phyloP scores from a whole-genome alignment of 2,797 vertebrate species.

The Brachymystax lenok region DNA sequence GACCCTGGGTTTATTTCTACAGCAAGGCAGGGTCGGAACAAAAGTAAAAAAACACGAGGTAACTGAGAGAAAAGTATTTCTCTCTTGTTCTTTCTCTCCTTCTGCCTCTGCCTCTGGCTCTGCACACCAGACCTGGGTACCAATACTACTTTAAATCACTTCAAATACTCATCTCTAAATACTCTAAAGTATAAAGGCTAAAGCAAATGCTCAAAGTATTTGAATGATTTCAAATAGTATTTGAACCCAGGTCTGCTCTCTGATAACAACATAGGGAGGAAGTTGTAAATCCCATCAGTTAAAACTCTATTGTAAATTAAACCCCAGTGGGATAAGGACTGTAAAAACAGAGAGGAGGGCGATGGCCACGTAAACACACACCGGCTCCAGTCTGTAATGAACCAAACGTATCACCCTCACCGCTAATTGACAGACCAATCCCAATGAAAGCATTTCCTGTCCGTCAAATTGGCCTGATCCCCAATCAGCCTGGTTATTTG shows the following conservation, averaged over 20 bases:
- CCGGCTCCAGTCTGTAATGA: slow-evolving; percentile 33
- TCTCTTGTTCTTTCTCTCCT: not conserved
- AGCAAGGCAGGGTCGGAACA: not conserved
- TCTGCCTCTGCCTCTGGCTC: slow-evolving; percentile 8
- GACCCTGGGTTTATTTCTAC: not conserved
- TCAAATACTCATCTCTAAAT: too few relatives aligned
- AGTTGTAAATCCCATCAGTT: slow-evolving; percentile 19
- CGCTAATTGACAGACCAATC: slow-evolving; percentile 46
- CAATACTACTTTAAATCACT: too few relatives aligned
- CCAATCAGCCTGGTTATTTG: slow-evolving; percentile 19
- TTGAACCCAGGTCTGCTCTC: too few relatives aligned
- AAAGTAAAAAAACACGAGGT: not conserved
- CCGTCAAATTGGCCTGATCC: slow-evolving; percentile 40
- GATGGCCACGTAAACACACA: slow-evolving; percentile 27
- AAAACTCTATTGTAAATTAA: slow-evolving; percentile 22
- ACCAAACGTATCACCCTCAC: slow-evolving; percentile 41
- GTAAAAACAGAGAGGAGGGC: not conserved
- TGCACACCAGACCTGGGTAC: too few relatives aligned
- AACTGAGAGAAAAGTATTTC: too few relatives aligned
- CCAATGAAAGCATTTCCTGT: slow-evolving; percentile 58
- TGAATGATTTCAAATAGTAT: too few relatives aligned
- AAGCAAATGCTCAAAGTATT: too few relatives aligned
- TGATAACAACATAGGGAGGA: slow-evolving; percentile 22
- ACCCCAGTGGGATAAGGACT: slow-evolving; percentile 10
- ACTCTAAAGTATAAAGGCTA: too few relatives aligned